These are phyloP conservation scores for Murina feae DNA, from an alignment of 2,113 vertebrate genomes.

Conservation along the genomic window DNA sequence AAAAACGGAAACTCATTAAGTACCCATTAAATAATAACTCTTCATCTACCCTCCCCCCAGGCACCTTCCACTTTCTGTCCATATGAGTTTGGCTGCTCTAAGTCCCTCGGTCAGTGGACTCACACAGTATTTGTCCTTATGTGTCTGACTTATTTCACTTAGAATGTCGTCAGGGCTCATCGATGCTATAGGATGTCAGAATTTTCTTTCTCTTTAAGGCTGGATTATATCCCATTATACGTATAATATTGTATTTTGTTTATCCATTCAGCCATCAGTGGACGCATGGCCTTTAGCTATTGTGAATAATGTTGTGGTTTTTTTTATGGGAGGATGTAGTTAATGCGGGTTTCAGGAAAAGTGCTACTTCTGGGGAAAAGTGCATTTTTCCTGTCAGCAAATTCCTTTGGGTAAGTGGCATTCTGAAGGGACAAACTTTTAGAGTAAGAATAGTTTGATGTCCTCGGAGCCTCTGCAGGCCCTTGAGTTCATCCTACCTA, in stretches of 20 bases:
- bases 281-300: not conserved
- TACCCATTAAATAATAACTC: not conserved
- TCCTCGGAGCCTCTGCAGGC: not conserved
- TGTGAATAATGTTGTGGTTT: not conserved
- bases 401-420: not conserved
- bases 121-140: not conserved
- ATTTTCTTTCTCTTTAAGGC: not conserved
- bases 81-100: not conserved
- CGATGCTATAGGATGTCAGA: not conserved
- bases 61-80: not conserved
- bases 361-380: not conserved
- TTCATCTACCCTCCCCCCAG: rapidly evolving
- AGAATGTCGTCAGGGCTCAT: not conserved
- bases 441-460: not conserved
- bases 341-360: not conserved
- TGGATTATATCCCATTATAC: not conserved
- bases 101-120: not conserved
- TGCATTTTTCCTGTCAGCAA: not conserved
- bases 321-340: not conserved
- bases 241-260: not conserved
- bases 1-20: not conserved
- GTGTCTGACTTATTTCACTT: not conserved
- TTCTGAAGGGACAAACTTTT: not conserved
- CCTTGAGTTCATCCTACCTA: not conserved
- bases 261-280: not conserved